Conservation (phyloP, 37 sponge, comb jelly and placozoan species). For the Axinella damicornis region DNA sequence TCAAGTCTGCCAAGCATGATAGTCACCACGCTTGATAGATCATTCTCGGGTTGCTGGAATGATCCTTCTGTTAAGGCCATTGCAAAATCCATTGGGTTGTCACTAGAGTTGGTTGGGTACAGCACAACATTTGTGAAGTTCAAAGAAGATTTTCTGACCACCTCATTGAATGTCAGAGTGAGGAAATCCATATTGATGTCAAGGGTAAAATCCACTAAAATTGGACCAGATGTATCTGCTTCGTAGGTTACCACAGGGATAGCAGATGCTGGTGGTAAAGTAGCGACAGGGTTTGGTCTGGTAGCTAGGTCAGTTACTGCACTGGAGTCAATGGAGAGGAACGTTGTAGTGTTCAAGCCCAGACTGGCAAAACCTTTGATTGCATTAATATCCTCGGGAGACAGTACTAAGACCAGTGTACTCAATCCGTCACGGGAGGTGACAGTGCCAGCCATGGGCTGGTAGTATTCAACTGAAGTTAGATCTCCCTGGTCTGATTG, state of each 20-base stretch:
- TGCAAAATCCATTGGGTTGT: conserved; percentile 25
- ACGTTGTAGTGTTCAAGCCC: conserved; percentile 44
- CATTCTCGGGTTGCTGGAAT: conserved; percentile 13
- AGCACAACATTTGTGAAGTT: conserved; percentile 25
- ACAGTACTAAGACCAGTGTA: conserved; percentile 40
- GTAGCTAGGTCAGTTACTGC: conserved; percentile 73
- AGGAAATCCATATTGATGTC: conserved; percentile 76
- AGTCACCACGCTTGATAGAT: conserved; percentile 42
- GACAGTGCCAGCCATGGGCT: conserved; percentile 51
- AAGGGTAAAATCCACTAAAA: conserved; percentile 55
- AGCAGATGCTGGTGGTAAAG: conserved; percentile 50
- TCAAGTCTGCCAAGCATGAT: conserved; percentile 48
- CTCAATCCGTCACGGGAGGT: conserved; percentile 22
- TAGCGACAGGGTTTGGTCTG: conserved; percentile 49
- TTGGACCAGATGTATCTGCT: conserved; percentile 61
- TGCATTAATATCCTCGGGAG: conserved; percentile 62
- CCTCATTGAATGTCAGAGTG: conserved; percentile 76
- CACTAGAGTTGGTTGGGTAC: conserved; percentile 53
- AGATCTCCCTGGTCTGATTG: conserved; percentile 72
- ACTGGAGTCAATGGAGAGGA: conserved; percentile 60
- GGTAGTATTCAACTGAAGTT: conserved; percentile 25
- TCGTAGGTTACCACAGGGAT: conserved; percentile 37
- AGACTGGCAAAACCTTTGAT: conserved; percentile 60
- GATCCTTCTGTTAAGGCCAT: conserved; percentile 52
- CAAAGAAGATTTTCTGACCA: conserved; percentile 59